These are phyloP conservation scores for Anagyrus pseudococci DNA, from an alignment of 2,888 invertebrate species.

Conservation along the genomic window DNA sequence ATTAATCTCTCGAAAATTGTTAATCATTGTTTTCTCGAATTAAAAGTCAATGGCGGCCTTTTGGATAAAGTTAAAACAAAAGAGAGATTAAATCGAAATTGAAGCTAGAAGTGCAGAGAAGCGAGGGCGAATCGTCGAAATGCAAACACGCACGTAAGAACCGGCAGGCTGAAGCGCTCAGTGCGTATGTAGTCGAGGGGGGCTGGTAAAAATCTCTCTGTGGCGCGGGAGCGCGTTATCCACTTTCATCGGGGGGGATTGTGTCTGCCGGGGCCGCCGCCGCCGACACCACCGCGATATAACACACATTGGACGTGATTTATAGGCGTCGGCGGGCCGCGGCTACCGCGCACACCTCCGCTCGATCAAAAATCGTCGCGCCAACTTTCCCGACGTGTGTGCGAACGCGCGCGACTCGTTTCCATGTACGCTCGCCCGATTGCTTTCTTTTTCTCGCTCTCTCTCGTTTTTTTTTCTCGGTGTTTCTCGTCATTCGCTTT, in stretches of 20 bases:
- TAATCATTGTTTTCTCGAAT: no score
- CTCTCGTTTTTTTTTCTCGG: no score
- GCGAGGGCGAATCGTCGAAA: slow-evolving; percentile 13
- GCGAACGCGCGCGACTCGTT: slow-evolving; percentile 40
- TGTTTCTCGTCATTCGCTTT: background rate
- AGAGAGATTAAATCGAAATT: no score
- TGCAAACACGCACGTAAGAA: slow-evolving; percentile 8
- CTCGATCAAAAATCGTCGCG: slow-evolving; percentile 42
- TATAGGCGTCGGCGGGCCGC: slow-evolving; percentile 26
- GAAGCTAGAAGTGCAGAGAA: slow-evolving; percentile 2
- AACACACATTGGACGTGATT: slow-evolving; percentile 30
- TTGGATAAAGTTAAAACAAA: no score
- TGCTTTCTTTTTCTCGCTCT: background rate
- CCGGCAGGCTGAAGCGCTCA: background rate
- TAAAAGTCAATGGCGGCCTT: no score
- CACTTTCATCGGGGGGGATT: slow-evolving; percentile 39
- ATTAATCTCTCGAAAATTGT: no score
- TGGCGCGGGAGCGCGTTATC: slow-evolving; percentile 38
- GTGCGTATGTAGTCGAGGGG: no score
- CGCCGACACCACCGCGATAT: slow-evolving; percentile 7
- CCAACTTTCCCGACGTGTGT: slow-evolving; percentile 44
- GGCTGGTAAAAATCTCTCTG: slow-evolving; percentile 32
- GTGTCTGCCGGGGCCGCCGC: background rate
- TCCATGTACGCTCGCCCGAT: slow-evolving; percentile 51
- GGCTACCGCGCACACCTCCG: slow-evolving; percentile 33